phyloP scores from a whole-genome alignment of 2,797 vertebrate genomes.

The Pipistrellus kuhlii region DNA sequence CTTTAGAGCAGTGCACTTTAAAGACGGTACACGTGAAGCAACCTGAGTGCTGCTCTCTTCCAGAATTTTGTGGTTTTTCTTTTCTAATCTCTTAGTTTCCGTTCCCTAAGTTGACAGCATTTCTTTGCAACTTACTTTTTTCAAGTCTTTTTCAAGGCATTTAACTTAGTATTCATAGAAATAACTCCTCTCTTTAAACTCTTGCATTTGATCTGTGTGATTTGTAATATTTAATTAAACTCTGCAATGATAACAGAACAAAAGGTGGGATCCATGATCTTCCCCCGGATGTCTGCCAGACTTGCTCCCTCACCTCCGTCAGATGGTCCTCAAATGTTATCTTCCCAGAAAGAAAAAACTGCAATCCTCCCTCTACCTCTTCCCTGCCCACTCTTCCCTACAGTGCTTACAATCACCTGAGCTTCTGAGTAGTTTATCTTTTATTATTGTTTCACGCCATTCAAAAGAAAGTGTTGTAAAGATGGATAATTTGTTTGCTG shows the following conservation, averaged over 20 bases:
- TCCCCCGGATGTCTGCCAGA: background rate
- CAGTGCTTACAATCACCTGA: background rate
- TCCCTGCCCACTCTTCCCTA: background rate
- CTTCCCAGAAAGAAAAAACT: background rate
- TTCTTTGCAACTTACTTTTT: conserved; percentile 50
- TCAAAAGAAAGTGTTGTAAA: background rate
- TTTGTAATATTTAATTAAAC: conserved; percentile 59
- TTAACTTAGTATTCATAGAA: background rate
- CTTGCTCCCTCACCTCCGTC: background rate
- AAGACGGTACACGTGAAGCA: background rate
- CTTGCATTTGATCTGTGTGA: background rate
- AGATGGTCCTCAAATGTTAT: background rate
- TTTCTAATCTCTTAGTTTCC: background rate
- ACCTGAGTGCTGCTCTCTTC: background rate
- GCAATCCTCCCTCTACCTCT: too few relatives aligned
- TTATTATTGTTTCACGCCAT: background rate
- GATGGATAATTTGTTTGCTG: background rate
- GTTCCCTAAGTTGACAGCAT: background rate
- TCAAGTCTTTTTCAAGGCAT: conserved; percentile 57
- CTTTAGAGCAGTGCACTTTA: background rate
- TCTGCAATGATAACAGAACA: background rate
- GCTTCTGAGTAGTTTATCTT: background rate
- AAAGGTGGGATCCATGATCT: background rate
- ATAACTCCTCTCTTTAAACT: conserved; percentile 21
- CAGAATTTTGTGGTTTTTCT: background rate